Evolutionary conservation across 2,888 invertebrate genomes (phyloP).

Genomic region (Drosophila seclusa): DNA sequence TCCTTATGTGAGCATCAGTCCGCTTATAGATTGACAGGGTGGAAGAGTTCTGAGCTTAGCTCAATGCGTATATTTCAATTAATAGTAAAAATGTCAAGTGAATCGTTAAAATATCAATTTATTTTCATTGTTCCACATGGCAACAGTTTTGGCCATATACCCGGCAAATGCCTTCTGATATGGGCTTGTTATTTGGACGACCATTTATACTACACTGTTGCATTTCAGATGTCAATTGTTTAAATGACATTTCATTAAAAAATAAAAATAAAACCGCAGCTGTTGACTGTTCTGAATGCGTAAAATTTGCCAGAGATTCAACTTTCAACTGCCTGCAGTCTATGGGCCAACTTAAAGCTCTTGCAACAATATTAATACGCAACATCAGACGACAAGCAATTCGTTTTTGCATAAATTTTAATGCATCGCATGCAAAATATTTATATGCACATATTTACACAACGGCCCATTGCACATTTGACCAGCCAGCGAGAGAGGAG

Average conservation of each 20-base stretch:
- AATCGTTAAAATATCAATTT: constrained; percentile 71
- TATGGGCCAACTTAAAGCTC: constrained; percentile 54
- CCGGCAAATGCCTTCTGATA: background rate
- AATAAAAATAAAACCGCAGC: constrained; percentile 11
- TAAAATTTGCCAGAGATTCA: constrained; percentile 48
- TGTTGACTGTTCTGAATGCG: constrained; percentile 45
- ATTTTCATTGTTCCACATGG: constrained; percentile 56
- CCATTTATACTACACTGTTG: constrained; percentile 9
- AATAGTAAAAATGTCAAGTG: constrained; percentile 40
- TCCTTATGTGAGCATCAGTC: background rate
- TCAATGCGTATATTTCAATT: constrained; percentile 47
- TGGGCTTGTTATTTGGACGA: background rate
- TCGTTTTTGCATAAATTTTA: constrained; percentile 75
- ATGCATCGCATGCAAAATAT: constrained; percentile 72
- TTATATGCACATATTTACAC: constrained; percentile 69
- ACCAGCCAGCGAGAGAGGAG: constrained; percentile 9
- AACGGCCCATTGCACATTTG: constrained; percentile 75
- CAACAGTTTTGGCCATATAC: background rate
- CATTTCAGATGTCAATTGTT: constrained; percentile 53
- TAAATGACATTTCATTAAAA: constrained; percentile 51
- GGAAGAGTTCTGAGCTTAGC: constrained; percentile 20
- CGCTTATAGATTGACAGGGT: too few relatives aligned
- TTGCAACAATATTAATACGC: constrained; percentile 45
- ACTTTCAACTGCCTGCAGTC: constrained; percentile 60
- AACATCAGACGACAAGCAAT: constrained; percentile 39